phyloP scores from a whole-genome alignment of 2,888 invertebrate species.

The Xestia sexstrigata region DNA sequence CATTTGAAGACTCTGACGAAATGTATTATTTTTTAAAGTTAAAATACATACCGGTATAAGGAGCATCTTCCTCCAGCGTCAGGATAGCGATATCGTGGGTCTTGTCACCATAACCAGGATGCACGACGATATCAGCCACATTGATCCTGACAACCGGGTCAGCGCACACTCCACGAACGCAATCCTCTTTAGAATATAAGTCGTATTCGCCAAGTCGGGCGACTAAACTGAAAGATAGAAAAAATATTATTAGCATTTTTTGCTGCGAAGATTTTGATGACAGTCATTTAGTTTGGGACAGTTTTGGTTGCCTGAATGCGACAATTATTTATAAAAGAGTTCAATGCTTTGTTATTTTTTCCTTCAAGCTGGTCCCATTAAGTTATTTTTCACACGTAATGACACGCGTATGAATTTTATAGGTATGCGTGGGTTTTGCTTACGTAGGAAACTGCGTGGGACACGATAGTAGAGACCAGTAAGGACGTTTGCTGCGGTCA shows the following conservation, averaged over 20 bases:
- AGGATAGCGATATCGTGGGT: conserved; percentile 77
- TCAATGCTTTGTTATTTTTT: background rate
- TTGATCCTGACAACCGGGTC: conserved; percentile 61
- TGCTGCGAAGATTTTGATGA: background rate
- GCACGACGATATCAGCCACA: conserved; percentile 57
- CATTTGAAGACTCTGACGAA: background rate
- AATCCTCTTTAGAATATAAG: conserved; percentile 70
- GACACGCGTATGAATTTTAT: too few species aligned
- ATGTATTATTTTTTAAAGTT: background rate
- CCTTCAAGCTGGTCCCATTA: background rate
- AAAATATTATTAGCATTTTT: conserved; percentile 7
- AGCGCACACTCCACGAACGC: conserved; percentile 70
- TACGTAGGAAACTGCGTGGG: background rate
- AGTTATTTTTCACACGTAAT: background rate
- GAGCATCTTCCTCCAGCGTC: conserved; percentile 69
- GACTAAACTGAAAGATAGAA: conserved; percentile 65
- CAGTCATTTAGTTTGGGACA: background rate
- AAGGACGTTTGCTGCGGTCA: background rate
- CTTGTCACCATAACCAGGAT: conserved; percentile 68
- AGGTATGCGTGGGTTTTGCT: background rate
- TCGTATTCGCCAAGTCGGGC: conserved; percentile 81
- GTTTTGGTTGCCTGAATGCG: background rate
- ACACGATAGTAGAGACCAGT: background rate
- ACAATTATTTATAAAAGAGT: background rate
- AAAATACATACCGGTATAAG: conserved; percentile 73